Conservation (phyloP, 2,888 invertebrate genomes). For the Agrotis exclamationis region DNA sequence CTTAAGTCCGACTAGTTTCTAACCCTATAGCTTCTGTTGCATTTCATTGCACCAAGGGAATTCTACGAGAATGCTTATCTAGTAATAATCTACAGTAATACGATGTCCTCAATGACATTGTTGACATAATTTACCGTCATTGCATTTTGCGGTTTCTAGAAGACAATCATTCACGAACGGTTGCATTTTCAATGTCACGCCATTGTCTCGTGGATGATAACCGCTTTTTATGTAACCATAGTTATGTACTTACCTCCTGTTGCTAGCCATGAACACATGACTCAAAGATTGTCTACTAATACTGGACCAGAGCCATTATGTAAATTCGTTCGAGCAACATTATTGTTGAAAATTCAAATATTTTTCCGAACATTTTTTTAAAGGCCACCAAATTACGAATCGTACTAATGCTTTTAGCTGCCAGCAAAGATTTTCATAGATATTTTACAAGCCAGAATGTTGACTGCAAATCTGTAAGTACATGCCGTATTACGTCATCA, state of each 20-base stretch:
- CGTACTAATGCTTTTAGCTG: not conserved
- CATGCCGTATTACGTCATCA: slow-evolving; percentile 40
- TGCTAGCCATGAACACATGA: slow-evolving; percentile 12
- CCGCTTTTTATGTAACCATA: slow-evolving; percentile 59
- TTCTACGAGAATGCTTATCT: slow-evolving; percentile 14
- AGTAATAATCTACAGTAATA: slow-evolving; percentile 36
- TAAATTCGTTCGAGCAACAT: not conserved
- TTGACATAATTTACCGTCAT: slow-evolving; percentile 66
- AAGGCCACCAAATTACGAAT: not conserved
- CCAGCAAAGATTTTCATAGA: slow-evolving; percentile 14
- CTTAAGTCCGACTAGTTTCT: not conserved
- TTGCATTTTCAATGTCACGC: slow-evolving; percentile 84
- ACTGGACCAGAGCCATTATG: not conserved
- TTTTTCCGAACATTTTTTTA: not conserved
- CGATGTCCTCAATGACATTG: slow-evolving; percentile 44
- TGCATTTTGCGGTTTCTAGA: slow-evolving; percentile 70
- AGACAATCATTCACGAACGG: slow-evolving; percentile 69
- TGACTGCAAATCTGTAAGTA: slow-evolving; percentile 10
- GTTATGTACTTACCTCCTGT: slow-evolving; percentile 18
- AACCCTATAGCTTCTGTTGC: not conserved
- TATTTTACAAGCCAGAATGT: slow-evolving; percentile 14
- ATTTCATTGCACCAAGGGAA: slow-evolving; percentile 5
- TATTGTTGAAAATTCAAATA: too few relatives aligned
- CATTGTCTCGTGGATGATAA: slow-evolving; percentile 77
- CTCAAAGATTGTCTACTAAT: slow-evolving; percentile 7